Percentiles rank a stretch among this genome's conserved stretches.
Conservation (phyloP, 2,113 vertebrate genomes). For the Cryptoleucopteryx plumbea region DNA sequence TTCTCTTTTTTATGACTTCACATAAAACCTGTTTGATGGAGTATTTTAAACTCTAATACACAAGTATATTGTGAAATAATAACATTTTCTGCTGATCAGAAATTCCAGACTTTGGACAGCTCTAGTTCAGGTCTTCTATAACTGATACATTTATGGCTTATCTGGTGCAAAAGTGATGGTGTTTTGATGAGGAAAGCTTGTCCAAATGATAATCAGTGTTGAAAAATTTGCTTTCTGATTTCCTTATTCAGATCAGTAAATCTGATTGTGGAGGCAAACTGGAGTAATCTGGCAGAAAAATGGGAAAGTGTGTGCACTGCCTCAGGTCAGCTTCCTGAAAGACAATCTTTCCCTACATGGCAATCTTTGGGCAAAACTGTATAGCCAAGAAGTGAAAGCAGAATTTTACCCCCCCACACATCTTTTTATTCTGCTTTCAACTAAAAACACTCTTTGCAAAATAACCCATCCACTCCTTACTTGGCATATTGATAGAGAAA, state of each 20-base stretch:
- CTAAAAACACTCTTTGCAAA: neutral
- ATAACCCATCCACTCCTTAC: neutral
- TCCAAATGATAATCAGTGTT: neutral
- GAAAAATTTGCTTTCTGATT: neutral
- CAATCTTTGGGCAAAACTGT: neutral
- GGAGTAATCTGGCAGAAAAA: neutral
- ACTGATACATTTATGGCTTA: neutral
- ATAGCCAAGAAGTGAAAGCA: neutral
- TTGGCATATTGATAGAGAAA: neutral
- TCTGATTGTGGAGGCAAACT: neutral
- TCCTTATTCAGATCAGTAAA: neutral
- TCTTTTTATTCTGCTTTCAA: neutral
- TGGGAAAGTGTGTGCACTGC: neutral
- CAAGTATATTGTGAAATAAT: neutral
- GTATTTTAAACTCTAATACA: neutral
- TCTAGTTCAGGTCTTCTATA: neutral
- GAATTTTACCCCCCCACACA: neutral
- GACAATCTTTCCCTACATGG: neutral
- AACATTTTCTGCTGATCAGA: neutral
- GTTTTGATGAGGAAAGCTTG: neutral
- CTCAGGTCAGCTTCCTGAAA: neutral
- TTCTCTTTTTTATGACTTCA: neutral
- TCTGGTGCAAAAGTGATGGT: neutral
- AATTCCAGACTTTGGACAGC: neutral
- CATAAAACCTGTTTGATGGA: neutral